phyloP scores from a whole-genome alignment of 2,797 vertebrate species.

The Sebastes trivittatus region DNA sequence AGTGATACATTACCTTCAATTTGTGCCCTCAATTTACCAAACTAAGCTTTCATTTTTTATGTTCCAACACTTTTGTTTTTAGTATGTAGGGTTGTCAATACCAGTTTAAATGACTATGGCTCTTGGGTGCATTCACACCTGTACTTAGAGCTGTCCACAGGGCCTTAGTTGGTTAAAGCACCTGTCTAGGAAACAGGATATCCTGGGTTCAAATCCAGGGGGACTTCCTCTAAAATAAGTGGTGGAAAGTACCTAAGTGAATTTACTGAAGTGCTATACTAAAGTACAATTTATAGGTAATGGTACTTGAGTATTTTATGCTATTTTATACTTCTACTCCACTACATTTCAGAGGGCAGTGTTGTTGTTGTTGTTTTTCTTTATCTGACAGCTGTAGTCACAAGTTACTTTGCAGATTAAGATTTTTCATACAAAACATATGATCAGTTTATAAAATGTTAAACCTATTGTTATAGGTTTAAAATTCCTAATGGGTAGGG shows the following conservation, averaged over 20 bases:
- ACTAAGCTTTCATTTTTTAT: not conserved
- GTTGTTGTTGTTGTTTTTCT: not conserved
- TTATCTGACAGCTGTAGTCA: fast-evolving
- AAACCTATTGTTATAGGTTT: too few relatives aligned
- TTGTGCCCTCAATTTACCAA: not conserved
- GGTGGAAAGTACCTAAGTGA: not conserved
- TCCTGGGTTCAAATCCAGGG: not conserved
- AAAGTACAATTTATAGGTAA: not conserved
- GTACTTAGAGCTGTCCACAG: too few relatives aligned
- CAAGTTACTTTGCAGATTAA: not conserved
- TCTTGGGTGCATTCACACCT: too few relatives aligned
- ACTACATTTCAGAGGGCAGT: not conserved
- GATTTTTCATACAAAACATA: too few relatives aligned
- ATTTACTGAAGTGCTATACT: too few relatives aligned
- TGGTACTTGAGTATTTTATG: not conserved
- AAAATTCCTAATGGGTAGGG: too few relatives aligned
- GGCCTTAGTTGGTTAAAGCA: not conserved
- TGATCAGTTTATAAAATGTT: too few relatives aligned
- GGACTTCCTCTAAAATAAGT: not conserved
- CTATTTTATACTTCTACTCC: not conserved
- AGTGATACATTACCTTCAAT: not conserved
- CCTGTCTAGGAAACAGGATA: not conserved
- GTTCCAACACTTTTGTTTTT: not conserved
- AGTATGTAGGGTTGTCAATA: not conserved
- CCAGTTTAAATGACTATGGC: not conserved